These are phyloP conservation scores for Argyresthia albistria DNA, from an alignment of 2,888 invertebrate species.

Conservation along the genomic window DNA sequence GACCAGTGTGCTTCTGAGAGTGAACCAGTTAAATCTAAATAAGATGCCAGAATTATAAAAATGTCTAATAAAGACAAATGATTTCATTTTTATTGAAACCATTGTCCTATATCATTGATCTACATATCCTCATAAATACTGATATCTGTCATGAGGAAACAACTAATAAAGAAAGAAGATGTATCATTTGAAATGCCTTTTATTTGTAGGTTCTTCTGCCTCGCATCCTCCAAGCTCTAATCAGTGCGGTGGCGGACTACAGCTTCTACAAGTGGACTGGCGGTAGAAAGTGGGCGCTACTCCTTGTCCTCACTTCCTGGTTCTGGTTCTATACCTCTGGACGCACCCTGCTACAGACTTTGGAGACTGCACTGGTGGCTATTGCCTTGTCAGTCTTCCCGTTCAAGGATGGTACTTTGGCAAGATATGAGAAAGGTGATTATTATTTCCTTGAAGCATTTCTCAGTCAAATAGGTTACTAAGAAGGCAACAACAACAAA, in stretches of 20 bases:
- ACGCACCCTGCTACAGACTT: constrained; percentile 88
- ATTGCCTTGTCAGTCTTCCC: constrained; percentile 87
- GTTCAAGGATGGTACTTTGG: constrained; percentile 62
- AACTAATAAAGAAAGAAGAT: neutral
- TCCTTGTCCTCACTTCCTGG: constrained; percentile 85
- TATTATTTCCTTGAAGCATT: neutral
- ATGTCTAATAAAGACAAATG: too few relatives aligned
- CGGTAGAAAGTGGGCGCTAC: constrained; percentile 82
- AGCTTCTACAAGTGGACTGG: constrained; percentile 79
- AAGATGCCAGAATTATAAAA: too few relatives aligned
- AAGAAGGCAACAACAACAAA: too few relatives aligned
- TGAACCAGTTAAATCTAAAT: too few relatives aligned
- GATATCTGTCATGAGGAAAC: too few relatives aligned
- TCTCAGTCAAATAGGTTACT: neutral
- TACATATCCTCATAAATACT: too few relatives aligned
- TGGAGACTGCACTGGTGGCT: constrained; percentile 87
- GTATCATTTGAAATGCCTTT: neutral
- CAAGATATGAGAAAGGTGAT: constrained; percentile 47
- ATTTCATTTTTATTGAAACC: too few relatives aligned
- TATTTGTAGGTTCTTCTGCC: constrained; percentile 76
- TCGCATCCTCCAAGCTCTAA: constrained; percentile 83
- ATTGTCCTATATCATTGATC: too few relatives aligned
- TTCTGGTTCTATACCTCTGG: constrained; percentile 94
- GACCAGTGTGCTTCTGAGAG: too few relatives aligned
- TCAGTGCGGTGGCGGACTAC: constrained; percentile 86